Percentiles rank a stretch among this genome's conserved stretches.
These are phyloP conservation scores for Pristiophorus japonicus DNA, from an alignment of 2,113 vertebrate genomes.

Conservation along the genomic window DNA sequence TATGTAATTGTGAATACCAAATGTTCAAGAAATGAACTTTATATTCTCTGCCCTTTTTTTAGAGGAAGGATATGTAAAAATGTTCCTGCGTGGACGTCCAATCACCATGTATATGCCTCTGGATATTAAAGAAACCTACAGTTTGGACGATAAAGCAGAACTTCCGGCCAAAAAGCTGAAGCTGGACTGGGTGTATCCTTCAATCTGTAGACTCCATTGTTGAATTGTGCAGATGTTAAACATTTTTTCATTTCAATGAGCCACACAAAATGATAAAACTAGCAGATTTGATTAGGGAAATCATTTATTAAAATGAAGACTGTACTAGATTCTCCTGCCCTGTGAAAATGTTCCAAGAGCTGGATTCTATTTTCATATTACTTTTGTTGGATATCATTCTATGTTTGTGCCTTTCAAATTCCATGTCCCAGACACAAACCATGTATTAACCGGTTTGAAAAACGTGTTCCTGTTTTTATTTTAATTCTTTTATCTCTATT, in stretches of 20 bases:
- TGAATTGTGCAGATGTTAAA: neutral
- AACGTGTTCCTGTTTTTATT: neutral
- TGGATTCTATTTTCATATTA: neutral
- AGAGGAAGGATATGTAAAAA: constrained; percentile 99
- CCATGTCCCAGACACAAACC: neutral
- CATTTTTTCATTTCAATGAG: neutral
- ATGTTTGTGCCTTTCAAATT: neutral
- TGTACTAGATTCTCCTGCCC: neutral
- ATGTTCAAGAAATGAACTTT: neutral
- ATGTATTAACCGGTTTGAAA: neutral
- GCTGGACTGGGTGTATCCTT: constrained; percentile 99
- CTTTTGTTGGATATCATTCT: neutral
- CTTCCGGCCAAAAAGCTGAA: constrained; percentile 84
- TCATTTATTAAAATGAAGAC: neutral
- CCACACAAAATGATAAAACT: neutral
- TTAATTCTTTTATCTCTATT: neutral
- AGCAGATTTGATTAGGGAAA: neutral
- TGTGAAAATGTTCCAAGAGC: neutral
- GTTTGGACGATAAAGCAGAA: constrained; percentile 81
- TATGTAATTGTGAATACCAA: neutral
- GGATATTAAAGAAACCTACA: constrained; percentile 87
- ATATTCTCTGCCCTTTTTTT: constrained; percentile 55
- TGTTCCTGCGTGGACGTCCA: constrained; percentile 94
- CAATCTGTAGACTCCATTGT: neutral
- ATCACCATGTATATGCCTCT: constrained; percentile 97